Evolutionary conservation across 1,140 invertebrate species (phyloP).

Genomic region (Liolophura sinensis): DNA sequence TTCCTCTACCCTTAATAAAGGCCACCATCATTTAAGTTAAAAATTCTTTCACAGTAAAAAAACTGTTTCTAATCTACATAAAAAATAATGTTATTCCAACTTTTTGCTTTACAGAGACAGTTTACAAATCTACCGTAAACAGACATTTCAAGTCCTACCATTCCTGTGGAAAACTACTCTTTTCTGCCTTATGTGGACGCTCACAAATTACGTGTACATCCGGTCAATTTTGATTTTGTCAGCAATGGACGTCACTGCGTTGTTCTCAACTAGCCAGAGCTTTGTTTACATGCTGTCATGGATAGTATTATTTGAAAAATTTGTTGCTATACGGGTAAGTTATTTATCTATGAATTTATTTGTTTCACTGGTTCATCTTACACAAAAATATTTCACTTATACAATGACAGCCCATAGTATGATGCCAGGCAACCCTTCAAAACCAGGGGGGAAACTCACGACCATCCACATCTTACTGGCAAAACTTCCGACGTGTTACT

Average conservation of each 20-base stretch:
- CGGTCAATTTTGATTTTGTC: conserved; percentile 72
- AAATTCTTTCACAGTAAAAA: no score
- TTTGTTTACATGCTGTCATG: conserved; percentile 92
- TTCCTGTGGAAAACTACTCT: conserved; percentile 71
- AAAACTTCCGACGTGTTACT: no score
- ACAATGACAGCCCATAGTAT: no score
- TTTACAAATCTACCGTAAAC: conserved; percentile 43
- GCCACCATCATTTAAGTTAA: no score
- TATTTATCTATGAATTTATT: neutral
- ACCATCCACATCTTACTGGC: no score
- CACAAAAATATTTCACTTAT: no score
- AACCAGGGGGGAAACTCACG: no score
- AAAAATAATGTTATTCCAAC: no score
- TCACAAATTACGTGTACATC: conserved; percentile 91
- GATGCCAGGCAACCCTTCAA: no score
- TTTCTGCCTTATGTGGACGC: conserved; percentile 88
- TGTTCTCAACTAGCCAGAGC: conserved; percentile 91
- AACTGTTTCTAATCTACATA: no score
- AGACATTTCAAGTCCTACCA: conserved; percentile 38
- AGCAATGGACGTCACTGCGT: conserved; percentile 87
- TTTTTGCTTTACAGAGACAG: conserved; percentile 49
- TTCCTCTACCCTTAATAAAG: no score
- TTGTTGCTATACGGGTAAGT: conserved; percentile 91
- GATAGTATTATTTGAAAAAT: conserved; percentile 95
- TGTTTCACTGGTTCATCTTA: no score